phyloP scores from a whole-genome alignment of 2,888 invertebrate genomes.

The Eupithecia abbreviata region DNA sequence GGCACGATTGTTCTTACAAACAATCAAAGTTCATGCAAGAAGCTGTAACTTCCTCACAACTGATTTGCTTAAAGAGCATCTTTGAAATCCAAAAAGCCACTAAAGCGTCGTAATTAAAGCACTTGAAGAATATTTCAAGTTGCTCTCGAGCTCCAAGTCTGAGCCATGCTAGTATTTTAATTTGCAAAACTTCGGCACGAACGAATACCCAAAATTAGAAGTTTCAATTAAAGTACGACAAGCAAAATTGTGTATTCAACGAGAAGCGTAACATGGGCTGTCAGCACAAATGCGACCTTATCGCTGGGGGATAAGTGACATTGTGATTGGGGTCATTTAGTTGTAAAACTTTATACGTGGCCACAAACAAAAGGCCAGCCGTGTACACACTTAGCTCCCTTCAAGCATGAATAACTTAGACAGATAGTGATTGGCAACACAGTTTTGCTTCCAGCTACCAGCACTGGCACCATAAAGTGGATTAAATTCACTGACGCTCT shows the following conservation, averaged over 20 bases:
- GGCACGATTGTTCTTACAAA: not conserved
- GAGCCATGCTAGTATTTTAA: conserved; percentile 33
- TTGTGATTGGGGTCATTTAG: conserved; percentile 34
- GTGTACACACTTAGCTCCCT: conserved; percentile 21
- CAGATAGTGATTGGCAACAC: not conserved
- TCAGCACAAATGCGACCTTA: conserved; percentile 31
- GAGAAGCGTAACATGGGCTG: conserved; percentile 23
- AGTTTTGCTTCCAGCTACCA: not conserved
- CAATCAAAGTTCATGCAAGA: conserved; percentile 1
- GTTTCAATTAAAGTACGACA: conserved; percentile 29
- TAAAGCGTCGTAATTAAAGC: conserved; percentile 23
- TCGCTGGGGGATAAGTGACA: conserved; percentile 24
- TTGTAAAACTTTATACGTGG: conserved; percentile 17
- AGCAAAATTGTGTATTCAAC: conserved; percentile 29
- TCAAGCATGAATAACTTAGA: conserved; percentile 12
- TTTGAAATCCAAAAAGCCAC: conserved; percentile 8
- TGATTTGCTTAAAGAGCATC: conserved; percentile 10
- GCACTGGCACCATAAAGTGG: not conserved
- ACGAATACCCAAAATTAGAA: conserved; percentile 34
- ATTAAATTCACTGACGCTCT: not conserved
- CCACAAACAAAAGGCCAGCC: conserved; percentile 36
- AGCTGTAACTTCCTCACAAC: conserved; percentile 5
- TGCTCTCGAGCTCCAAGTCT: conserved; percentile 14
- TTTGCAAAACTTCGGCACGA: conserved; percentile 29
- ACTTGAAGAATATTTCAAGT: conserved; percentile 26